A percentile compares a stretch with the other conserved stretches of the same genome.
These are phyloP conservation scores for Nomada ruficornis DNA, from an alignment of 2,888 invertebrate species.

Conservation along the genomic window DNA sequence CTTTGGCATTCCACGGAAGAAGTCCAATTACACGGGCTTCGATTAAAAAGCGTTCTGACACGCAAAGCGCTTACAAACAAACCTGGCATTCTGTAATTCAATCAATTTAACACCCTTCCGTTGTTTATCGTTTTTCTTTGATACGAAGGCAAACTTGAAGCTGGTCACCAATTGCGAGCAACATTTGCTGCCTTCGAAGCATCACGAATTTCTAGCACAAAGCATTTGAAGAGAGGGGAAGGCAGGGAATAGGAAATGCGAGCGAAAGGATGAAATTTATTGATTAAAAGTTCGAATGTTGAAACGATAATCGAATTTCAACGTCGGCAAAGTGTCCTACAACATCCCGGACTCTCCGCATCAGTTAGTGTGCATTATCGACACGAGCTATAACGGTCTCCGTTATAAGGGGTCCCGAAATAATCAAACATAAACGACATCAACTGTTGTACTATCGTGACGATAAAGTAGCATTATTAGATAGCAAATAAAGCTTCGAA, in stretches of 20 bases:
- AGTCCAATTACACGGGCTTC: constrained; percentile 9
- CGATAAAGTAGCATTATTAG: too few species aligned
- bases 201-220: neutral
- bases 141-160: neutral
- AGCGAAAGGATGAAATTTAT: neutral
- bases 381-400: neutral
- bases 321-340: constrained; percentile 24
- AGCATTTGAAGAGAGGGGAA: neutral
- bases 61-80: constrained; percentile 24
- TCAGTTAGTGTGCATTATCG: neutral
- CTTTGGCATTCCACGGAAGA: neutral
- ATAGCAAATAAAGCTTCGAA: too few species aligned
- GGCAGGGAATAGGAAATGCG: neutral
- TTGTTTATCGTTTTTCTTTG: too few species aligned
- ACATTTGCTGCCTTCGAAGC: neutral
- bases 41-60: neutral
- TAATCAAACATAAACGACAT: neutral
- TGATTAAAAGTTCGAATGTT: constrained; percentile 51
- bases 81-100: constrained; percentile 13
- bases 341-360: neutral
- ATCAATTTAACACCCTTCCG: neutral
- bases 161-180: neutral
- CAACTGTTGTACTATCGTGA: too few species aligned
- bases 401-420: neutral
- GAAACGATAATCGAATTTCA: constrained; percentile 47